phyloP scores from a whole-genome alignment of 1,140 invertebrate species.

The Cydia splendana region DNA sequence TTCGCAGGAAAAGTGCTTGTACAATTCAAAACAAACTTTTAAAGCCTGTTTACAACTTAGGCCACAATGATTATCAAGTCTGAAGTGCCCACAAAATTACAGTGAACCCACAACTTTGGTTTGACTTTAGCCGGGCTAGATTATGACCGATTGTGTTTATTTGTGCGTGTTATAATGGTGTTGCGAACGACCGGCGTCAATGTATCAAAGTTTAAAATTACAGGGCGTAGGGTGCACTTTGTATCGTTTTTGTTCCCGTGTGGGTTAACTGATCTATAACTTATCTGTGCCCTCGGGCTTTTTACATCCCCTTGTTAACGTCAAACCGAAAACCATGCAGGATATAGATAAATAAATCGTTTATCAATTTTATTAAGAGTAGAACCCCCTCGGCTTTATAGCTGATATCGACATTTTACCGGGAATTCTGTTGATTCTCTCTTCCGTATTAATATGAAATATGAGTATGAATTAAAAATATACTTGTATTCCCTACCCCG shows the following conservation, averaged over 20 bases:
- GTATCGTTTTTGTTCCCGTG: conserved; percentile 23
- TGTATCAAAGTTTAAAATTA: conserved; percentile 31
- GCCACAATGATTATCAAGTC: conserved; percentile 5
- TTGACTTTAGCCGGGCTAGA: neutral
- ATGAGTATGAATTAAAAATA: neutral
- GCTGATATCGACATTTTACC: conserved; percentile 35
- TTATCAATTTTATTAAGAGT: conserved; percentile 23
- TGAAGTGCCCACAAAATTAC: neutral
- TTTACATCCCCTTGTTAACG: conserved; percentile 31
- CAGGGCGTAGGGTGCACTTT: conserved; percentile 25
- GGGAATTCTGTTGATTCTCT: neutral
- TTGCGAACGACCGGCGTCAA: conserved; percentile 21
- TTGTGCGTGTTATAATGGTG: conserved; percentile 10
- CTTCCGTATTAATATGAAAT: neutral
- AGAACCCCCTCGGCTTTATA: neutral
- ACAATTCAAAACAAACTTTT: neutral
- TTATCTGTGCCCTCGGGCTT: conserved; percentile 30
- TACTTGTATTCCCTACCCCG: too few relatives aligned
- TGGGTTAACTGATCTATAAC: conserved; percentile 29
- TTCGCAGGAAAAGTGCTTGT: neutral
- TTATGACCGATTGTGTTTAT: neutral
- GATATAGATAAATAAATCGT: conserved; percentile 24
- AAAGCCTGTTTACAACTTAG: neutral
- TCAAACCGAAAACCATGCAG: conserved; percentile 27
- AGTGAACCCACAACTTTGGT: neutral